Evolutionary conservation across 2,113 vertebrate genomes (phyloP).

Genomic region (Meriones unguiculatus): DNA sequence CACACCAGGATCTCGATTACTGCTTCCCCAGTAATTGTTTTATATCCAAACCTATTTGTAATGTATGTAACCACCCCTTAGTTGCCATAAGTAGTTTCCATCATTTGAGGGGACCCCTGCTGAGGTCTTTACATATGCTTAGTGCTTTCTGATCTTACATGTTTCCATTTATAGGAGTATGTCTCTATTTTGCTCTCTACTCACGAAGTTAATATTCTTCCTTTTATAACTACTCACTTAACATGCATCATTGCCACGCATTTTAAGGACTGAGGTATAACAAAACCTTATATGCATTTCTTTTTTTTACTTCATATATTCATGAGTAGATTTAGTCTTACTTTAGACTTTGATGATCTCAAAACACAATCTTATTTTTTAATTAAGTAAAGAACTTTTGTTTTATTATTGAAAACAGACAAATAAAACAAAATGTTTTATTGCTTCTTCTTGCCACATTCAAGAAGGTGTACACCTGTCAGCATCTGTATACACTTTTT

Average conservation of each 20-base stretch:
- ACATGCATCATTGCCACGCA: no score
- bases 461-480: not conserved
- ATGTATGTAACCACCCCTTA: not conserved
- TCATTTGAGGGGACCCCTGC: not conserved
- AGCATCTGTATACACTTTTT: not conserved
- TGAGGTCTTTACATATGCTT: not conserved
- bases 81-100: not conserved
- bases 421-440: not conserved
- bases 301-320: not conserved
- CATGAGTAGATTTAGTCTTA: not conserved
- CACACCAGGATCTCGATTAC: not conserved
- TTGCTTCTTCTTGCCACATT: not conserved
- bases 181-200: not conserved
- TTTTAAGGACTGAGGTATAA: not conserved
- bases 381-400: not conserved
- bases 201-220: not conserved
- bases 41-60: not conserved
- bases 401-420: not conserved
- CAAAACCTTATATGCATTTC: not conserved
- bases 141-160: not conserved
- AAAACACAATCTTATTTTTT: not conserved
- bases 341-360: not conserved
- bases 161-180: not conserved
- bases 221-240: not conserved
- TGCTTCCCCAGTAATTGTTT: not conserved